Percentiles rank a stretch among this genome's conserved stretches.
These are phyloP conservation scores for Sturnira hondurensis DNA, from an alignment of 2,113 vertebrate genomes.

Conservation along the genomic window DNA sequence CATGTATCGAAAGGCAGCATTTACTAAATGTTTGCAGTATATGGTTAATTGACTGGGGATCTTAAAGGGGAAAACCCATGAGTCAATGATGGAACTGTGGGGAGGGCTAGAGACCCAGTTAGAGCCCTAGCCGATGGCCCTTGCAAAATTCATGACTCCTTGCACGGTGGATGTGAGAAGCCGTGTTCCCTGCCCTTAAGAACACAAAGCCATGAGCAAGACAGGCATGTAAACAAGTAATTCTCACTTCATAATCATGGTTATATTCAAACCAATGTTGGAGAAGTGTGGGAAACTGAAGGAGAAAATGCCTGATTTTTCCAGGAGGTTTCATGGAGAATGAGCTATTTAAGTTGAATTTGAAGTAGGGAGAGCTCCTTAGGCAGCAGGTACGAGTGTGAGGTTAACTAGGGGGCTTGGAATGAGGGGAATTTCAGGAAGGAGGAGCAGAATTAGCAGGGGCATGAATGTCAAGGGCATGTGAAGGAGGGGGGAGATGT, in stretches of 20 bases:
- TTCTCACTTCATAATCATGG: not conserved
- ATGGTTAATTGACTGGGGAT: not conserved
- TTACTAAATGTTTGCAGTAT: not conserved
- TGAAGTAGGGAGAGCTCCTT: not conserved
- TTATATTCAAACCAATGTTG: not conserved
- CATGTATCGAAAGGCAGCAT: not conserved
- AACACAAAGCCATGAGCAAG: not conserved
- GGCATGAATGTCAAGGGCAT: not conserved
- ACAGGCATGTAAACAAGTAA: not conserved
- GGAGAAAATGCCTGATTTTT: not conserved
- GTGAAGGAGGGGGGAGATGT: too few relatives aligned
- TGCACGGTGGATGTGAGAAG: not conserved
- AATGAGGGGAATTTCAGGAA: not conserved
- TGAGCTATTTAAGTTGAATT: not conserved
- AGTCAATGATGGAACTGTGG: not conserved
- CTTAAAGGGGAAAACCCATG: not conserved
- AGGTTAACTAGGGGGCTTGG: not conserved
- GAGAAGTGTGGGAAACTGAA: not conserved
- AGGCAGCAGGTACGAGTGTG: not conserved
- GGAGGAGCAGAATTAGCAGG: not conserved
- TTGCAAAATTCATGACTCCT: not conserved
- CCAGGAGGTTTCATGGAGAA: not conserved
- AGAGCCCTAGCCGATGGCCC: not conserved
- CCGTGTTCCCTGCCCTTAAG: not conserved
- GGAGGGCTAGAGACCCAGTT: not conserved